Evolutionary conservation across 1,140 invertebrate genomes (phyloP).

Genomic region (Drosophila subpulchrella): DNA sequence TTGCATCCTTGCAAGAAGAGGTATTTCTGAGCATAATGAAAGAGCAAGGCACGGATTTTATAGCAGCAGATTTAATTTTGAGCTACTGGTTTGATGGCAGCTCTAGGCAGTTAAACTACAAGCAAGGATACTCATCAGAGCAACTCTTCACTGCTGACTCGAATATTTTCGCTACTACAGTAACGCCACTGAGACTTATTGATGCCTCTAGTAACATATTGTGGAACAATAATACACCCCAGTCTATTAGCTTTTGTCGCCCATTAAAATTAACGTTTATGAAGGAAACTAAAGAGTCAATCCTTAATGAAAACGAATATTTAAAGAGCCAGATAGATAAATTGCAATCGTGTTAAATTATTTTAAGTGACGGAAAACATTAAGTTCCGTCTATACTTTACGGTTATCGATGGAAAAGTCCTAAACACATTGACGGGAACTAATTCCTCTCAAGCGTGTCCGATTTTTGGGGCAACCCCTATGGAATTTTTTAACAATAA

Average conservation of each 20-base stretch:
- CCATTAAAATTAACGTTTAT: not conserved
- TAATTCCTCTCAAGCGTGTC: conserved; percentile 2
- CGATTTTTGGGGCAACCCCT: conserved; percentile 2
- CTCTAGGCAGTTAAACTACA: too few species aligned
- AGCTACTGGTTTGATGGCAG: too few species aligned
- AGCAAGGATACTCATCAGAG: not conserved
- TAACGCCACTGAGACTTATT: too few species aligned
- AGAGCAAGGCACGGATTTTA: too few species aligned
- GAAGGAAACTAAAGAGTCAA: not conserved
- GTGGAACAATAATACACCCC: too few species aligned
- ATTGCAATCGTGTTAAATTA: not conserved
- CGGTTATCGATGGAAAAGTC: not conserved
- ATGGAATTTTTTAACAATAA: not conserved
- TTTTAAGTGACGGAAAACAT: not conserved
- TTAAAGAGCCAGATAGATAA: not conserved
- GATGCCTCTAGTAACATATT: too few species aligned
- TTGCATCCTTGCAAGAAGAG: too few species aligned
- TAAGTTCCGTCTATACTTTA: not conserved
- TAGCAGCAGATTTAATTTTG: too few species aligned
- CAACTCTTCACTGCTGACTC: not conserved
- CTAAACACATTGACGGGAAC: conserved; percentile 6
- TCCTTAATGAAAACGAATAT: not conserved
- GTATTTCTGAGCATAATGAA: too few species aligned
- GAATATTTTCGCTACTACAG: not conserved
- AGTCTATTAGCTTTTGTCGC: not conserved